phyloP scores from a whole-genome alignment of 2,797 vertebrate genomes.

The Sphenopsis melanotis region DNA sequence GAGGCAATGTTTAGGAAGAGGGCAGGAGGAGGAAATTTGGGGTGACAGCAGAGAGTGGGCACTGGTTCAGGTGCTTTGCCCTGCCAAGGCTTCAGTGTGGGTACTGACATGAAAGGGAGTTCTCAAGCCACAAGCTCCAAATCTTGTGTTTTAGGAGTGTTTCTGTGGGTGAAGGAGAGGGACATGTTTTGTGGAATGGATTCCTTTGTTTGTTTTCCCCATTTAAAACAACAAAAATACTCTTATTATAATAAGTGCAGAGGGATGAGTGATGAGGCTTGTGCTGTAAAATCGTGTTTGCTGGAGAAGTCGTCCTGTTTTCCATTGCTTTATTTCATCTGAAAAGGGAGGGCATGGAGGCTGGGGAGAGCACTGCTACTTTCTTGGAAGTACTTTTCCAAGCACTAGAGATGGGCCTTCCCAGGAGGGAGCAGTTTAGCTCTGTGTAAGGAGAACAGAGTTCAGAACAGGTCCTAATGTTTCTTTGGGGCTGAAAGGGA shows the following conservation, averaged over 20 bases:
- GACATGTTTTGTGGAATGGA: not conserved
- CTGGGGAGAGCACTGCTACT: not conserved
- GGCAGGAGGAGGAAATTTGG: conserved; percentile 5
- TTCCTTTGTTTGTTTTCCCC: conserved; percentile 3
- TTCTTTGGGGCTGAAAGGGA: not conserved
- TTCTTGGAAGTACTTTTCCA: not conserved
- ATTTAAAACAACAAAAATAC: not conserved
- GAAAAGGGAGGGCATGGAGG: not conserved
- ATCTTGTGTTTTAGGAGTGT: not conserved
- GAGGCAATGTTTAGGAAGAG: not conserved
- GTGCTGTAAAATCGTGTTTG: not conserved
- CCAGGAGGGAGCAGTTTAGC: not conserved
- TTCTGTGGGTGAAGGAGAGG: not conserved
- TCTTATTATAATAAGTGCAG: not conserved
- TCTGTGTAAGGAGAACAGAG: not conserved
- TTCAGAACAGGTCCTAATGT: not conserved
- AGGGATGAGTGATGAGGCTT: not conserved
- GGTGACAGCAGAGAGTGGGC: not conserved
- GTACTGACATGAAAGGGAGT: not conserved
- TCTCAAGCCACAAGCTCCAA: not conserved
- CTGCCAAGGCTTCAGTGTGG: not conserved
- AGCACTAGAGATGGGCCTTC: not conserved
- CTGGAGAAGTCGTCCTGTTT: conserved; percentile 9
- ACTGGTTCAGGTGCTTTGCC: not conserved
- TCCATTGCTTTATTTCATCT: not conserved